phyloP scores from a whole-genome alignment of 2,888 invertebrate genomes.

The Ethmia dodecea region DNA sequence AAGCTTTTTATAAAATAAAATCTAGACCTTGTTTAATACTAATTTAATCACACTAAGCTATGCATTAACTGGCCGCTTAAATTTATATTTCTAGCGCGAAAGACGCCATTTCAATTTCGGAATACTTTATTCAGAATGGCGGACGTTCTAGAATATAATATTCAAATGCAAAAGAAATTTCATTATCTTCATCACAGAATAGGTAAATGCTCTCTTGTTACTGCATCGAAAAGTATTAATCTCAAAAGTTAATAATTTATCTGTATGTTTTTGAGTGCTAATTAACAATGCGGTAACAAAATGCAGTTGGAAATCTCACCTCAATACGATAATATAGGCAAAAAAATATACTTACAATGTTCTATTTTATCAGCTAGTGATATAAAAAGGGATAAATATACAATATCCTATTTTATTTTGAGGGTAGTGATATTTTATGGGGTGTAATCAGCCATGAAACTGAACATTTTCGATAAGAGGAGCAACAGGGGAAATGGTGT shows the following conservation, averaged over 20 bases:
- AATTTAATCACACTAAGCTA: constrained; percentile 66
- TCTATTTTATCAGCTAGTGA: no score
- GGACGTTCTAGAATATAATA: constrained; percentile 32
- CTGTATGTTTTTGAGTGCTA: no score
- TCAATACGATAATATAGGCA: constrained; percentile 44
- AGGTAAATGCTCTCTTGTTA: constrained; percentile 37
- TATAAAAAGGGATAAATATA: no score
- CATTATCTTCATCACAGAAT: constrained; percentile 60
- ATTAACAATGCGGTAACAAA: constrained; percentile 37
- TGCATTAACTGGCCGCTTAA: constrained; percentile 54
- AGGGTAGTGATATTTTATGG: no score
- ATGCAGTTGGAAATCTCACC: constrained; percentile 37
- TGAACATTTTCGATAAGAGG: no score
- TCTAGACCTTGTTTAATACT: constrained; percentile 56
- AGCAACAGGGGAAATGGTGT: no score
- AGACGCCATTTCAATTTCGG: constrained; percentile 43
- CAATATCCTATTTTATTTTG: no score
- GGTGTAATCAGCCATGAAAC: no score
- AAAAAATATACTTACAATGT: no score
- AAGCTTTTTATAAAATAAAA: constrained; percentile 72
- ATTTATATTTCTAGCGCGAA: constrained; percentile 36
- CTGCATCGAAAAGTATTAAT: no score
- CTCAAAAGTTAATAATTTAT: no score
- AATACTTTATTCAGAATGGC: constrained; percentile 43
- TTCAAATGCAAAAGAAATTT: constrained; percentile 42